A percentile compares a stretch with the other conserved stretches of the same genome.
phyloP scores from a whole-genome alignment of 2,797 vertebrate species.

The Protosalanx chinensis region DNA sequence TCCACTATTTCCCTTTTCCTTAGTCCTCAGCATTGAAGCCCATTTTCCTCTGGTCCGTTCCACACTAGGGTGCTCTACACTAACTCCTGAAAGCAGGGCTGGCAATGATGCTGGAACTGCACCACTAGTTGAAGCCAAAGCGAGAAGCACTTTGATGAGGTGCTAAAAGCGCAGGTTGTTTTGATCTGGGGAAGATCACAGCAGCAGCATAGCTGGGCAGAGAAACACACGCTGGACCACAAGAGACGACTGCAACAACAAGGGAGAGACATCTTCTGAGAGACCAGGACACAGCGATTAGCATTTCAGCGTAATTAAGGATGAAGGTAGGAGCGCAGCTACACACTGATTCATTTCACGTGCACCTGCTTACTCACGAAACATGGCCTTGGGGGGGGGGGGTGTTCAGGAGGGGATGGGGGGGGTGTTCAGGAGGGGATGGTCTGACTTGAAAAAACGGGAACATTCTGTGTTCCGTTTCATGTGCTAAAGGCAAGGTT shows the following conservation, averaged over 20 bases:
- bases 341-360: no score
- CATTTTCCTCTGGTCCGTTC: no score
- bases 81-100: neutral
- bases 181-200: slow-evolving; percentile 18
- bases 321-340: neutral
- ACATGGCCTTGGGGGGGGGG: no score
- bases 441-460: no score
- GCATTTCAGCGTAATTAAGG: slow-evolving; percentile 12
- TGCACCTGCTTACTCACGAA: no score
- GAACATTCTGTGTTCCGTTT: no score
- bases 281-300: slow-evolving; percentile 9
- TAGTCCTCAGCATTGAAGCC: no score
- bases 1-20: no score
- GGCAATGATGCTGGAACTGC: neutral
- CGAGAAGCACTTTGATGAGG: slow-evolving; percentile 18
- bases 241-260: slow-evolving; percentile 3
- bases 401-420: no score
- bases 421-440: no score
- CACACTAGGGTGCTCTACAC: neutral
- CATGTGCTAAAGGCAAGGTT: neutral
- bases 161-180: slow-evolving; percentile 10
- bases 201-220: slow-evolving; percentile 6
- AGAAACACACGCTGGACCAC: neutral
- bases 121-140: neutral
- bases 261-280: neutral